Percentiles rank a stretch among this genome's conserved stretches.
Evolutionary conservation across 2,113 vertebrate genomes (phyloP).

Genomic region (Girardinichthys multiradiatus): DNA sequence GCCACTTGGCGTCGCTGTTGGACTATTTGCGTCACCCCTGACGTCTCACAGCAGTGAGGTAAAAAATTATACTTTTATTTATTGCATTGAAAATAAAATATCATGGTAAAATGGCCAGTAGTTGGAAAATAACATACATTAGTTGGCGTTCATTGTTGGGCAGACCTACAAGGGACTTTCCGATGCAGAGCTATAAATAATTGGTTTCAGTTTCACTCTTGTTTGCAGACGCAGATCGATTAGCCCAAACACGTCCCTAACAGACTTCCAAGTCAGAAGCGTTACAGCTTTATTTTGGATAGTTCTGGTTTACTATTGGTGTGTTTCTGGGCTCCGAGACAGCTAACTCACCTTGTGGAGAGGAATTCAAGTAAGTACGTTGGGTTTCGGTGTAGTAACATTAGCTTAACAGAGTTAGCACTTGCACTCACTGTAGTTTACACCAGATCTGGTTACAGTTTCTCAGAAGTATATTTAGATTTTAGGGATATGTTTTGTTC

Average conservation of each 20-base stretch:
- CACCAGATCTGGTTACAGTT: not conserved
- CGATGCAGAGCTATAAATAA: not conserved
- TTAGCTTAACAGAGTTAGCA: not conserved
- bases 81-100: not conserved
- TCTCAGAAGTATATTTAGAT: not conserved
- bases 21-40: not conserved
- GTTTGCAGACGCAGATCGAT: fast-evolving
- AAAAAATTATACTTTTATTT: not conserved
- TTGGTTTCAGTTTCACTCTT: constrained; percentile 53
- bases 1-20: constrained; percentile 21
- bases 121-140: not conserved
- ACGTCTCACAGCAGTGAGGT: not conserved
- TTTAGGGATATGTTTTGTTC: not conserved
- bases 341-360: fast-evolving
- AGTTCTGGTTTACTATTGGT: fast-evolving
- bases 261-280: not conserved
- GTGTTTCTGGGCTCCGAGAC: not conserved
- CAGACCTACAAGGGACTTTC: constrained; percentile 33
- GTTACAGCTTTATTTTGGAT: not conserved
- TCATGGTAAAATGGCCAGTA: not conserved
- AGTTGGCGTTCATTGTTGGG: fast-evolving
- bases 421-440: not conserved
- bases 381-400: not conserved
- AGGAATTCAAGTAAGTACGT: constrained; percentile 19
- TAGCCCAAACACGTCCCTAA: not conserved